These are phyloP conservation scores for Stictonetta naevosa DNA, from an alignment of 2,113 vertebrate species.

Conservation along the genomic window DNA sequence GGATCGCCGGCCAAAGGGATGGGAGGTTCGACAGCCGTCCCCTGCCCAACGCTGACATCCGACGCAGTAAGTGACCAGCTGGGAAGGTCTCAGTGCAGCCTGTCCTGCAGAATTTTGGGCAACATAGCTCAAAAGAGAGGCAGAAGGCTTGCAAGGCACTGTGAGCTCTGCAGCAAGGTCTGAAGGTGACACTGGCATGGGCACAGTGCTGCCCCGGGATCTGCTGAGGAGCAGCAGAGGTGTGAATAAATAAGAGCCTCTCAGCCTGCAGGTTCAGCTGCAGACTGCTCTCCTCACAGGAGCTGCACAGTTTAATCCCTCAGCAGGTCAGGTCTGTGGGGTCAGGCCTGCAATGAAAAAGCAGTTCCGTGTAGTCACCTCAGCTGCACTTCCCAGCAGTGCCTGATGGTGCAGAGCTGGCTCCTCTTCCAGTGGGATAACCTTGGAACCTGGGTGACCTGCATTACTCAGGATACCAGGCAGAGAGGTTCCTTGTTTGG, in stretches of 20 bases:
- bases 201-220: neutral
- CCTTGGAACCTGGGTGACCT: neutral
- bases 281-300: neutral
- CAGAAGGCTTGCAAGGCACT: neutral
- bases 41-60: conserved; percentile 78
- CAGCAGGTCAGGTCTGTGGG: neutral
- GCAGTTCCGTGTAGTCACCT: neutral
- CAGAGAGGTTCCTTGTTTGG: neutral
- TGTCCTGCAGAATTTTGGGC: neutral
- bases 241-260: neutral
- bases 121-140: accelerated
- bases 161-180: neutral
- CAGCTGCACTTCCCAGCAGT: neutral
- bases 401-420: neutral
- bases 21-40: conserved; percentile 69
- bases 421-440: neutral
- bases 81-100: neutral
- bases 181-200: neutral
- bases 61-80: conserved; percentile 76
- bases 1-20: conserved; percentile 79
- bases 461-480: neutral
- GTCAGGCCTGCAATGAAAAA: neutral
- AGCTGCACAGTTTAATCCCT: neutral
- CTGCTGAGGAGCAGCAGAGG: neutral
- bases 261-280: neutral